Evolutionary conservation across 2,113 vertebrate genomes (phyloP).

Genomic region (Urocolius indicus): DNA sequence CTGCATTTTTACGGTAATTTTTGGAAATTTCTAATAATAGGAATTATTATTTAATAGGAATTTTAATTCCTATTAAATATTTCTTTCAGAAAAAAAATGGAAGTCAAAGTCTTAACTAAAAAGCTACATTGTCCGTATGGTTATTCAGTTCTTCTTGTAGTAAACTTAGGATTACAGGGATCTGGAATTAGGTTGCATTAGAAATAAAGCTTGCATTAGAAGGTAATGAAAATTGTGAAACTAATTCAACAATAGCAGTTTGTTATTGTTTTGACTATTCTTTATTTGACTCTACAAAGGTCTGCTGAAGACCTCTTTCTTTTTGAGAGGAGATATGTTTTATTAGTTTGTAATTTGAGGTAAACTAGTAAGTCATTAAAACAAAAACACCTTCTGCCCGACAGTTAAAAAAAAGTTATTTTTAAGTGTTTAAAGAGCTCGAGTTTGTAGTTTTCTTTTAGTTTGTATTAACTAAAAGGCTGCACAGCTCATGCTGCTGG

Average conservation of each 20-base stretch:
- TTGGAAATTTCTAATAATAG: background rate
- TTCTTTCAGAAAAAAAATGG: background rate
- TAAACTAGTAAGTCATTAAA: conserved; percentile 56
- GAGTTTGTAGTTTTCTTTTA: conserved; percentile 22
- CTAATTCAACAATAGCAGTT: background rate
- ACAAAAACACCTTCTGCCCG: conserved; percentile 34
- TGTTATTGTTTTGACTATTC: background rate
- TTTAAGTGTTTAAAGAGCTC: conserved; percentile 14
- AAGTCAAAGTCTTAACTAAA: background rate
- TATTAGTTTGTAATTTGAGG: conserved; percentile 40
- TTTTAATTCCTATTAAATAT: background rate
- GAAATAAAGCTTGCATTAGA: background rate
- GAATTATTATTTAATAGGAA: no score
- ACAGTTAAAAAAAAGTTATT: conserved; percentile 17
- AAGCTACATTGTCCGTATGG: background rate
- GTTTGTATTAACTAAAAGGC: background rate
- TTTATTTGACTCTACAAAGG: background rate
- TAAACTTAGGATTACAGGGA: background rate
- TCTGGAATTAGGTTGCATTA: background rate
- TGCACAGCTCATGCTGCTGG: background rate
- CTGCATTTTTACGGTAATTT: background rate
- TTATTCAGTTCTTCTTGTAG: background rate
- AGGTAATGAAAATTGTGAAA: background rate
- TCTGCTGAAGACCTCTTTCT: background rate
- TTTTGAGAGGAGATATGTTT: conserved; percentile 23